Evolutionary conservation across 1,140 invertebrate genomes (phyloP).

Genomic region (Dreissena polymorpha): DNA sequence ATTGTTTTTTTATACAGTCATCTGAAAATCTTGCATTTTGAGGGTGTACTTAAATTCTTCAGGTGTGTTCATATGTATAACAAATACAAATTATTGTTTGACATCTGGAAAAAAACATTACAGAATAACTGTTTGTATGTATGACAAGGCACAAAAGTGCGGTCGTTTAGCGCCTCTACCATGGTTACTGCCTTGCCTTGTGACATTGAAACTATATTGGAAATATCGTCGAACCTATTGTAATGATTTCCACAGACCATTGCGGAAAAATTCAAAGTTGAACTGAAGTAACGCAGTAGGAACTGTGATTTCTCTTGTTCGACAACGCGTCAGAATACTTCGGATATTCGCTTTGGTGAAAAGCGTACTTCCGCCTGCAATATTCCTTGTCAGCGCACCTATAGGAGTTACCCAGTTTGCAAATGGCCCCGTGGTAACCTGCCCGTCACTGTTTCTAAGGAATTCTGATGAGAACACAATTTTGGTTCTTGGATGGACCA

Average conservation of each 20-base stretch:
- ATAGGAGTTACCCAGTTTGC: slow-evolving; percentile 58
- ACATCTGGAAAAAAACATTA: too few species aligned
- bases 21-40: too few species aligned
- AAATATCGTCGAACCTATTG: too few species aligned
- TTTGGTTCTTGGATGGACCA: slow-evolving; percentile 72
- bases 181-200: too few species aligned
- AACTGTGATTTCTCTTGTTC: not conserved
- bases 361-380: not conserved
- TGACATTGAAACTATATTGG: too few species aligned
- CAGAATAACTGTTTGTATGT: too few species aligned
- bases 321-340: slow-evolving; percentile 18
- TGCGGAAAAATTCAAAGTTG: slow-evolving; percentile 66
- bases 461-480: slow-evolving; percentile 75
- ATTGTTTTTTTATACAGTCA: too few species aligned
- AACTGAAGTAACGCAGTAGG: slow-evolving; percentile 43
- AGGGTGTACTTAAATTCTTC: too few species aligned
- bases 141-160: too few species aligned
- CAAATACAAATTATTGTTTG: too few species aligned
- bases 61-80: too few species aligned
- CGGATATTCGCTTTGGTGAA: slow-evolving; percentile 3
- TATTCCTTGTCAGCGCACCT: slow-evolving; percentile 49
- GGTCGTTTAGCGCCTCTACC: too few species aligned
- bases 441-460: slow-evolving; percentile 76
- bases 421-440: slow-evolving; percentile 77
- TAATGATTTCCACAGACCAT: not conserved